Base-by-base conservation (phyloP, 2,797 vertebrate species). In the Amblyraja radiata region DNA sequence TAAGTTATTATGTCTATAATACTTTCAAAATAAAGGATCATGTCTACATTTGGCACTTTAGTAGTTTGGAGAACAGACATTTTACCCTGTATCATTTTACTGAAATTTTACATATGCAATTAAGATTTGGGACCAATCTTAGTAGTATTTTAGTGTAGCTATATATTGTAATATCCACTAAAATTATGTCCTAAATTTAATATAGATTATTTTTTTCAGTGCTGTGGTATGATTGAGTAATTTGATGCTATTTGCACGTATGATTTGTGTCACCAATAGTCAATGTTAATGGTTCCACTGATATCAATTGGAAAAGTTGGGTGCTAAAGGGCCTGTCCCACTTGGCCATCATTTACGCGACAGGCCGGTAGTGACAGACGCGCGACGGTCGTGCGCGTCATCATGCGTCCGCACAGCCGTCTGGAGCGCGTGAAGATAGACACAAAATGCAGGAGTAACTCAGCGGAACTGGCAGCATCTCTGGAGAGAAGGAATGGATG, bases 171-270 rank as follows among this genome's bases (percentile, higher is more conserved):
- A 9, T 18, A 84, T 61, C 80, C 21, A 58, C 3, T 9, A 58
- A 18, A 80, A 80, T 9, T 83, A 46, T 88, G 61, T n/a, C 84
- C 61, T 88, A 65, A 88, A 88, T 65, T 68, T 32, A 65, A 88
- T 88, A 25, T 28, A n/a, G 13, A n/a, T 86, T 86, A 32, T 58
- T 61, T 46, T 46, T 88, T 18, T 32, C 28, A 18, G 28, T 68
- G 6, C 61, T 65, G 61, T 63, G 36, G 61, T 88, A 6, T 88
- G 84, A 14, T 68, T 65, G n/a, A 88, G 28, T 86, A 39, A 14
- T 61, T 65, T 63, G n/a, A 21, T 86, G 28, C 6, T 86, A 6
- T 63, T 7, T 13, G n/a, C 7, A n/a, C 13, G 63, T 86, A 58
- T 28, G 9, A 84, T 28, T 28, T 84, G 25, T 63, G 25, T 11